These are phyloP conservation scores for Gymnosoma rotundatum DNA, from an alignment of 2,888 invertebrate genomes.

Conservation along the genomic window DNA sequence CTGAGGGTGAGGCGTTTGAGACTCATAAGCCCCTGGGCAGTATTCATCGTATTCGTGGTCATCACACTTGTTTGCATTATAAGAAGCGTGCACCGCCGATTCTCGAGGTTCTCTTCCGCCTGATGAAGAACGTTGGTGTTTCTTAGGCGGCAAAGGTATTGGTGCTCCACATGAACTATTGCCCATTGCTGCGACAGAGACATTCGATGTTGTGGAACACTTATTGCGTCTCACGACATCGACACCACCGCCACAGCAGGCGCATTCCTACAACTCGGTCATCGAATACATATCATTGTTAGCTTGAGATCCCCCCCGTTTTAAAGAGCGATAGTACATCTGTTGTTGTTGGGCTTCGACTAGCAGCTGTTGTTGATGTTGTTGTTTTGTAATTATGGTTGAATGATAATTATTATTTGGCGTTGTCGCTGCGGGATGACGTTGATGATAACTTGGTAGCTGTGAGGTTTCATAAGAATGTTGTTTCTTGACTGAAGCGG, in stretches of 20 bases:
- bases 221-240: conserved; percentile 80
- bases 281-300: conserved; percentile 88
- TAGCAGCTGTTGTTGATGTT: conserved; percentile 73
- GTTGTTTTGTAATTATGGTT: conserved; percentile 74
- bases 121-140: conserved; percentile 74
- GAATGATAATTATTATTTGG: conserved; percentile 74
- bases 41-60: conserved; percentile 81
- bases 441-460: conserved; percentile 77
- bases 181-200: conserved; percentile 76
- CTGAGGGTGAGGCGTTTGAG: conserved; percentile 67
- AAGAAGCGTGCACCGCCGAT: conserved; percentile 64
- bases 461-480: conserved; percentile 79
- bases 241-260: conserved; percentile 83
- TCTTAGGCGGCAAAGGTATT: conserved; percentile 74
- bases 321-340: conserved; percentile 82
- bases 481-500: conserved; percentile 75
- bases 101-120: conserved; percentile 65
- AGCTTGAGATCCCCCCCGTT: conserved; percentile 81
- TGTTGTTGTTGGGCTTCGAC: conserved; percentile 77
- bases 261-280: conserved; percentile 86
- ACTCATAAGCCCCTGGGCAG: conserved; percentile 77
- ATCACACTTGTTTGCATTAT: conserved; percentile 78
- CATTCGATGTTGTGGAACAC: conserved; percentile 75
- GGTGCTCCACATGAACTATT: conserved; percentile 72
- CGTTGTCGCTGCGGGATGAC: conserved; percentile 72